Evolutionary conservation across 2,113 vertebrate species (phyloP), one percentile per base, ranked within the genome.

Genomic region (Meriones unguiculatus): DNA sequence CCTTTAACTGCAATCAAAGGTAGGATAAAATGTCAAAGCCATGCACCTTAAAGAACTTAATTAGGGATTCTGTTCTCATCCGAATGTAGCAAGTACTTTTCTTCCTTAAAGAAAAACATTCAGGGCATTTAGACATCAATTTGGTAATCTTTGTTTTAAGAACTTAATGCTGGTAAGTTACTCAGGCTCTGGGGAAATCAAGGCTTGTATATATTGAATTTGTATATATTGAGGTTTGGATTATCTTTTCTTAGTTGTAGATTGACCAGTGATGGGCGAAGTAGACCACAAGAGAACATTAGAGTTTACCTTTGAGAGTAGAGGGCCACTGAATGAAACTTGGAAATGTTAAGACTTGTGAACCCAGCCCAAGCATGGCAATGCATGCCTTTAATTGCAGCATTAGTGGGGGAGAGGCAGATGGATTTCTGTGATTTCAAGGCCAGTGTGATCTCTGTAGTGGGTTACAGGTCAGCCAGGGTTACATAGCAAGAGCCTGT

Each of bases 1-100:
- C 32, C 57, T 91, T 97, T 94, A 77, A 95, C 94, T 95, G 90
- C 59, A 97, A 96, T 97, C 93, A 94, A 82, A 96, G 87, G 28
- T 72, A 80, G 75, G n/a, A 93, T 87, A 67, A 95, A 95, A 89
- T 91, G 86, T 96, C 93, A 96, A 89, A 91, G 65, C 35, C 50
- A 86, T 72, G 50, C 72, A 24, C 89, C 90, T 91, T 94, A 80
- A 82, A 87, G 28, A 93, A 93, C 86, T 89, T 95, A 93, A 89
- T 76, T 95, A 96, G 25, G 65, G 30, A 87, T 89, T 90, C 76
- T 86, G 35, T 64, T 38, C 77, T 96, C 50, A 95, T 54, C 9
- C 30, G 22, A 87, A 82, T 20, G 30, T 15, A 70, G 72, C 8
- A 89, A 80, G 46, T 17, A 46, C 65, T 69, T 93, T 78, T 76